Conservation (phyloP, 2,888 invertebrate species). For the Trachelus stipa region DNA sequence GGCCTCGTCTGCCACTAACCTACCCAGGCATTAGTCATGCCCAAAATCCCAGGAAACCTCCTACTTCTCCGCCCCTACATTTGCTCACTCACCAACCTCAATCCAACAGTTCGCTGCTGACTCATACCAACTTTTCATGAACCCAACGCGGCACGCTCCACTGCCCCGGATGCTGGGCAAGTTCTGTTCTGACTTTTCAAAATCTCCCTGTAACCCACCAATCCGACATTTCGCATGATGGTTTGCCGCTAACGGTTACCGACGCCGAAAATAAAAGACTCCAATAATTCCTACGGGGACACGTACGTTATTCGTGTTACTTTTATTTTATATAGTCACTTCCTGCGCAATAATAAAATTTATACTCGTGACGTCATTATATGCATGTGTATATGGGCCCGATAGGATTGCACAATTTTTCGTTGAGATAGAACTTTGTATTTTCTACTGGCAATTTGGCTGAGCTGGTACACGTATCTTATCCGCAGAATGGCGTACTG, state of each 20-base stretch:
- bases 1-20: background rate
- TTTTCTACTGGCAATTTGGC: background rate
- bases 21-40: background rate
- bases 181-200: background rate
- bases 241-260: background rate
- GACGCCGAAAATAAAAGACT: background rate
- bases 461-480: background rate
- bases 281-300: background rate
- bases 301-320: background rate
- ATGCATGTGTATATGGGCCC: background rate
- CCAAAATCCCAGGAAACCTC: slow-evolving; percentile 2
- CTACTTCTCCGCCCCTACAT: background rate
- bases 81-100: background rate
- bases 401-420: background rate
- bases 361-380: background rate
- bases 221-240: background rate
- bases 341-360: background rate
- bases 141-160: slow-evolving; percentile 19
- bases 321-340: background rate
- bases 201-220: background rate
- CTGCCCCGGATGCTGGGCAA: slow-evolving; percentile 19
- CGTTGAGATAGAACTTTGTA: background rate
- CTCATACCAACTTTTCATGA: background rate
- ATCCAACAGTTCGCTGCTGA: background rate
- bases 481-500: background rate